These are phyloP conservation scores for Larimichthys polyactis DNA, from an alignment of 2,113 vertebrate species.

Conservation along the genomic window DNA sequence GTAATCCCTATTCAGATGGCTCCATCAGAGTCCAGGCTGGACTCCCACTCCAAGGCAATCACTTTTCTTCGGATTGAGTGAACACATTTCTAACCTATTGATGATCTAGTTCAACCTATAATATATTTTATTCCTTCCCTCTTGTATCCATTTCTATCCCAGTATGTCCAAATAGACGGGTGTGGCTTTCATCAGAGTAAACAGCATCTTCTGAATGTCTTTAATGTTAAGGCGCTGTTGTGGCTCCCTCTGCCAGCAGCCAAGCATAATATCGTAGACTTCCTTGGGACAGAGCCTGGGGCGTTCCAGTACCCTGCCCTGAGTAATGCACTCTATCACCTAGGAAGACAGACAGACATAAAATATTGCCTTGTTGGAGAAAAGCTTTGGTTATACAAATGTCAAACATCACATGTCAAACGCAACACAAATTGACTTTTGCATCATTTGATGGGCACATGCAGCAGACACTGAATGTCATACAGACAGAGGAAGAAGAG, in stretches of 20 bases:
- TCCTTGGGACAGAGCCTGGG: conserved; percentile 86
- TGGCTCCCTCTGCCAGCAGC: conserved; percentile 88
- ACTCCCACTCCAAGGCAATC: neutral
- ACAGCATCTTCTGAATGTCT: conserved; percentile 86
- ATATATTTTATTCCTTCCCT: neutral
- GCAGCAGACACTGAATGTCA: neutral
- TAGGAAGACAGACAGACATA: conserved; percentile 56
- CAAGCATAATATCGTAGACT: conserved; percentile 87
- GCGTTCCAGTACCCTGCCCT: conserved; percentile 85
- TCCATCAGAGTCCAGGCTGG: conserved; percentile 13
- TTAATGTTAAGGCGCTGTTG: conserved; percentile 87
- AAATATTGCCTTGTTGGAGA: neutral
- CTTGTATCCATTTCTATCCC: conserved; percentile 68
- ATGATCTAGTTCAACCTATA: conserved; percentile 11
- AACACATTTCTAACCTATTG: conserved; percentile 1
- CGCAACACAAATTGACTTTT: neutral
- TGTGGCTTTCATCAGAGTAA: conserved; percentile 84
- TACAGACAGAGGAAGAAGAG: neutral
- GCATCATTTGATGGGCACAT: neutral
- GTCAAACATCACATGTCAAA: neutral
- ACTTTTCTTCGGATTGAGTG: neutral
- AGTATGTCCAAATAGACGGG: conserved; percentile 88
- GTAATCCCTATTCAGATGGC: neutral
- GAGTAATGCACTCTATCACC: conserved; percentile 89
- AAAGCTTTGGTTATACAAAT: neutral